Conservation (phyloP, 1,140 invertebrate genomes). For the Brachionus manjavacas region DNA sequence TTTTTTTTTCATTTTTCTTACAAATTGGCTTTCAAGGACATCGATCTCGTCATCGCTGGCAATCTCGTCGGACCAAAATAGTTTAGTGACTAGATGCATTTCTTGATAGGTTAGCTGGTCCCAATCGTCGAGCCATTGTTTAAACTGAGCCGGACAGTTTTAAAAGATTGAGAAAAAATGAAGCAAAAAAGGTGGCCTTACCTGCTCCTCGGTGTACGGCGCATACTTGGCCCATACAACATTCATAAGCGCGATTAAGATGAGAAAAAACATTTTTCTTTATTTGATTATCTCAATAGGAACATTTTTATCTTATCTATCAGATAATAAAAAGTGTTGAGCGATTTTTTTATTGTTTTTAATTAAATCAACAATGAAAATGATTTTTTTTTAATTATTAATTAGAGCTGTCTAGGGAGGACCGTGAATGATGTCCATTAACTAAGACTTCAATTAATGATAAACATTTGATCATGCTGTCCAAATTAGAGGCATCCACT, state of each 20-base stretch:
- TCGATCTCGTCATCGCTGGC: not conserved
- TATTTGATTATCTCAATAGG: not conserved
- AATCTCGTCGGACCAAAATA: not conserved
- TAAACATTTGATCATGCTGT: not conserved
- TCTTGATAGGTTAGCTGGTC: not conserved
- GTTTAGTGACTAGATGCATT: not conserved
- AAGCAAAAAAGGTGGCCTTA: not conserved
- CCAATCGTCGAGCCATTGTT: slow-evolving; percentile 1
- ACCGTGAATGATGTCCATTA: not conserved
- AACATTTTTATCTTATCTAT: not conserved
- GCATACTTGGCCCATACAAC: not conserved
- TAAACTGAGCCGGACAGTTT: not conserved
- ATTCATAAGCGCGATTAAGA: not conserved
- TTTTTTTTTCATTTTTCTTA: not conserved
- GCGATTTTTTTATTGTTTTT: not conserved
- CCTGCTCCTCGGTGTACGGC: not conserved
- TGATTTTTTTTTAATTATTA: not conserved
- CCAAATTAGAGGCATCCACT: not conserved
- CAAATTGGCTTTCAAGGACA: slow-evolving; percentile 5
- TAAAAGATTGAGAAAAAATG: not conserved
- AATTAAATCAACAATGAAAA: not conserved
- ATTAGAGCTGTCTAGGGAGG: not conserved
- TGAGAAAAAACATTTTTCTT: not conserved
- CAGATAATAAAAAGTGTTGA: not conserved
- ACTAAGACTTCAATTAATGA: not conserved